Evolutionary conservation across 1,140 invertebrate genomes (phyloP), one percentile per base, ranked within the genome.

Genomic region (Bombus picipes): DNA sequence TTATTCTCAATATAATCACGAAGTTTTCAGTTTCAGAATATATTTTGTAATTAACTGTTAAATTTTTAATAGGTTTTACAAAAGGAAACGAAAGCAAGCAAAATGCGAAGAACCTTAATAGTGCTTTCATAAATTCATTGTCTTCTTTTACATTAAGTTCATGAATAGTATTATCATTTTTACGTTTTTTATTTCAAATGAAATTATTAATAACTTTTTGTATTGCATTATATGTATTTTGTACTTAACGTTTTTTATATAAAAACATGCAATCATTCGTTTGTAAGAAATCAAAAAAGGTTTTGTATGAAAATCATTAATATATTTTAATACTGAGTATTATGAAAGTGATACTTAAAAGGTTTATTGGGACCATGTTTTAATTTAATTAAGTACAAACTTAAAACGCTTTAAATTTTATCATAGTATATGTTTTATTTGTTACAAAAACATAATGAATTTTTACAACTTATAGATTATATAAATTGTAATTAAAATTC

Each of bases 181-280:
- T 37, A 68, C 22, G 0, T 37, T 28, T 71, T 53, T 32, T 47
- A 39, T 15, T 3, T n/a, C 6, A 22, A 75, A 53, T n/a, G 41
- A 32, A 66, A 39, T 53, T 39, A 12, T 25, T 25, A 18, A 79
- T 37, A 15, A 66, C 18, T 39, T 84, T 41, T 41, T 74, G 25
- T 59, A 59, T 43, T 73, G 28, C 25, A 43, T 68, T 65, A 6
- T 41, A 13, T 80, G 9, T 57, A 8, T 80, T 65, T 81, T 85
- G 41, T 85, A 85, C 71, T 85, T 81, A 81, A 81, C 12, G 28
- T 85, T 85, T 57, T n/a, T 62, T 62, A n/a, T n/a, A n/a, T 5
- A 71, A 41, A 53, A 81, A 57, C 32, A 34, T 57, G 25, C 25
- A 62, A 53, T 83, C n/a, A 34, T 68, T 68, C n/a, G 37, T 47